Conservation (phyloP, 2,888 invertebrate species). For the Priocnemis perturbator region DNA sequence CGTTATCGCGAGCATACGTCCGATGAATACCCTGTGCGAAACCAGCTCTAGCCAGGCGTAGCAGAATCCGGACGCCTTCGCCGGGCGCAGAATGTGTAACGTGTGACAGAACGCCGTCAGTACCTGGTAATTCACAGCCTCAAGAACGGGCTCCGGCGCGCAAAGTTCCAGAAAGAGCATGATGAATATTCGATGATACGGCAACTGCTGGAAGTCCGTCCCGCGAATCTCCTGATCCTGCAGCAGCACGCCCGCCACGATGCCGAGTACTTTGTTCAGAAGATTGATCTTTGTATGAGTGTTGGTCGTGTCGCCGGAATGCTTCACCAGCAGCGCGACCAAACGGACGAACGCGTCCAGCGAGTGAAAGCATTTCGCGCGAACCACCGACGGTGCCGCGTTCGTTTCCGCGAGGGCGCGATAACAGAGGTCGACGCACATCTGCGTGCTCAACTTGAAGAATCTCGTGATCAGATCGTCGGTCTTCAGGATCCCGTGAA, state of each 20-base stretch:
- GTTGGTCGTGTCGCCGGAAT: constrained; percentile 92
- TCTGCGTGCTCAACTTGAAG: constrained; percentile 96
- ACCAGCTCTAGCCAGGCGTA: constrained; percentile 99
- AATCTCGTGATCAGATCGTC: constrained; percentile 98
- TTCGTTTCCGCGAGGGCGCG: constrained; percentile 86
- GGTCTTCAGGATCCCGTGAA: constrained; percentile 96
- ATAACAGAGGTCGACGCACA: constrained; percentile 97
- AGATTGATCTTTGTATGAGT: constrained; percentile 97
- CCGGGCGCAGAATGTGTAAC: constrained; percentile 93
- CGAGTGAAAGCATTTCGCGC: constrained; percentile 96
- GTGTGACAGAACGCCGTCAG: constrained; percentile 97
- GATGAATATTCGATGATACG: constrained; percentile 97
- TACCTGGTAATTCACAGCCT: constrained; percentile 95
- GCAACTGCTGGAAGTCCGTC: constrained; percentile 95
- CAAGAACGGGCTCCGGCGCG: constrained; percentile 93
- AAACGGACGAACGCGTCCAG: constrained; percentile 96
- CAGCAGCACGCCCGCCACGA: constrained; percentile 95
- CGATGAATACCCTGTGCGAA: constrained; percentile 96
- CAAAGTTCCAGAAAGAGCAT: constrained; percentile 98
- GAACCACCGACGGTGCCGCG: constrained; percentile 80
- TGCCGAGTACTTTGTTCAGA: constrained; percentile 95
- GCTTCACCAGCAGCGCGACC: constrained; percentile 95
- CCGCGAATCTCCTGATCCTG: constrained; percentile 96
- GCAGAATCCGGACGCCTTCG: constrained; percentile 96
- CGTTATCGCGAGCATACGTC: constrained; percentile 91